Conservation (phyloP, 2,113 vertebrate genomes). For the Rhabdornis inornatus region DNA sequence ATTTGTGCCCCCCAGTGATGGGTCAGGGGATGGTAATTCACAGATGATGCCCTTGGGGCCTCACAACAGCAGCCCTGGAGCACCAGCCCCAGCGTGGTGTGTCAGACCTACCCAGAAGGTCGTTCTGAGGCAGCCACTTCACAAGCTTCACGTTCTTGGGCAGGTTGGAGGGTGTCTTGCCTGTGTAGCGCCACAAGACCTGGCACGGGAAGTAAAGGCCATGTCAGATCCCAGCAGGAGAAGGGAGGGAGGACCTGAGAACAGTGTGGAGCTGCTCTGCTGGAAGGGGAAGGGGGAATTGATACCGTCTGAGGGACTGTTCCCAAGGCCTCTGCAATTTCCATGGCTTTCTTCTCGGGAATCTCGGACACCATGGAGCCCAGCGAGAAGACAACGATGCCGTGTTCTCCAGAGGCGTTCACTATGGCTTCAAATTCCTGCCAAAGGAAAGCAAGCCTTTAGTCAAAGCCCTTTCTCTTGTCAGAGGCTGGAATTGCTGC, state of each 20-base stretch:
- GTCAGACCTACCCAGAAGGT: conserved; percentile 84
- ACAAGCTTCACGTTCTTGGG: conserved; percentile 84
- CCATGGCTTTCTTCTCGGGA: conserved; percentile 76
- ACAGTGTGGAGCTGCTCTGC: neutral
- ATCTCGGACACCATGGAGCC: conserved; percentile 86
- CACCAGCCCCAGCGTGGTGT: neutral
- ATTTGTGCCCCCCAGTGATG: neutral
- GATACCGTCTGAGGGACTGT: conserved; percentile 88
- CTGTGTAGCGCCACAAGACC: conserved; percentile 91
- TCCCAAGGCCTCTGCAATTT: conserved; percentile 85
- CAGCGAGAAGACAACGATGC: conserved; percentile 89
- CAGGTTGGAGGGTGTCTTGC: conserved; percentile 72
- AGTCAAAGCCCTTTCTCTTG: neutral
- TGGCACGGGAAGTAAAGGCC: conserved; percentile 21
- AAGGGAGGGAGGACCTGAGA: neutral
- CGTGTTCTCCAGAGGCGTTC: conserved; percentile 86
- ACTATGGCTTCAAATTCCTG: conserved; percentile 89
- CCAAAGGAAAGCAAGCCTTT: neutral
- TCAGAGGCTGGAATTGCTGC: neutral
- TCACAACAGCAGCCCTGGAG: neutral
- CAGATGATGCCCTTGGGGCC: neutral
- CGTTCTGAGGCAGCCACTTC: conserved; percentile 95
- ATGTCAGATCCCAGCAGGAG: neutral
- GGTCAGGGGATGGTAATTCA: neutral
- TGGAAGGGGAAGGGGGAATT: neutral